Base-by-base conservation (phyloP, 2,888 invertebrate species). In the Lasioglossum zephyrum region DNA sequence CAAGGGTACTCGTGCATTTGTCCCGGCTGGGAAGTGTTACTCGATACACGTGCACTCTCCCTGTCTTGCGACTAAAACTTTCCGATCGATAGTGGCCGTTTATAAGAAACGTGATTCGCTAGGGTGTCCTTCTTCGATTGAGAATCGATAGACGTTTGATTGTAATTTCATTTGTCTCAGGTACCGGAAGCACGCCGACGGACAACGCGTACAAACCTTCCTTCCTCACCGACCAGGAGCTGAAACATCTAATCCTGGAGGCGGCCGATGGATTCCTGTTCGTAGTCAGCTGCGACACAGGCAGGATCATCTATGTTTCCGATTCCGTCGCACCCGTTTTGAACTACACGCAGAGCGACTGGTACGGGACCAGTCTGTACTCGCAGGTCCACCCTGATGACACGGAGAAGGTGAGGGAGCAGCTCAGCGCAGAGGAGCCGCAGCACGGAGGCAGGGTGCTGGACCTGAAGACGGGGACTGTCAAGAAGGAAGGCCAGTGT, bases 401-500 rank as follows among this genome's bases (percentile, higher is more conserved):
- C 95, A 97, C 98, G 49, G 99, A 99, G 94, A 98, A 98, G 95
- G 99, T 99, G 73, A 96, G 99, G 69, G 99, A 99, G 95, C 99
- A 99, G 95, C 96, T 99, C 82, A 99, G 99, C 87, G 99, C 99
- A 0, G 98, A 99, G 94, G 99, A 99, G 95, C 98, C 99, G 39
- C 98, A 99, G 94, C 99, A 99, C 94, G 98, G 98, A 1, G 99
- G 99, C 11, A 97, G 99, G 83, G 99, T 99, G 91, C 96, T 99
- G 88, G 99, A 99, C 95, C 96, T 99, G 79, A 99, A 99, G 96
- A 99, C 99, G 79, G 99, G 99, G 82, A 99, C 99, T 9, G 99
- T 99, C 18, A 99, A 99, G 95, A 99, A 99, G 95, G 99, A 99
- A 95, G 99, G 99, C 0, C 99, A 99, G 96, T 99, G 98, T 98